Conservation (phyloP, 2,888 invertebrate genomes). For the Lycophotia porphyrea region DNA sequence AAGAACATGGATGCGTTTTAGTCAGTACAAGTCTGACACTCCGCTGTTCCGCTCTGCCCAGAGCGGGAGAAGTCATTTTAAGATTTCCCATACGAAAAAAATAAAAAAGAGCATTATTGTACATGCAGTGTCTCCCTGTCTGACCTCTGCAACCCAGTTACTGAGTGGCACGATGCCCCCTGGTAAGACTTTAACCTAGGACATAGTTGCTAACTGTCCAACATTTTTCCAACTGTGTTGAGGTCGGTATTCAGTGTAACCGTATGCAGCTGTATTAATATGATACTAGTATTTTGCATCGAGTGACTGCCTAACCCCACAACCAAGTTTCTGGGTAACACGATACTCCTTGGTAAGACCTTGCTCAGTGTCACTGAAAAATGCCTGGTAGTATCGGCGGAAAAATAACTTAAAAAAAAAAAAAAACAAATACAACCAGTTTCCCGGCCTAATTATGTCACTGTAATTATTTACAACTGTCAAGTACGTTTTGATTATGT, state of each 20-base stretch:
- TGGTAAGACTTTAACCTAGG: background rate
- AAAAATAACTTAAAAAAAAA: slow-evolving; percentile 10
- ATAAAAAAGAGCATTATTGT: too few species aligned
- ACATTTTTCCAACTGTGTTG: background rate
- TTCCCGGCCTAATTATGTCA: slow-evolving; percentile 54
- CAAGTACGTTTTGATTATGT: slow-evolving; percentile 54
- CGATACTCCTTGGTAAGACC: background rate
- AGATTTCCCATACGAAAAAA: too few species aligned
- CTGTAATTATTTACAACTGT: slow-evolving; percentile 57
- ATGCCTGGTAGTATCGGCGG: too few species aligned
- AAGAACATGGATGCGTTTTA: too few species aligned
- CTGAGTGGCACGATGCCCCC: background rate
- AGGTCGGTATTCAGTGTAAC: background rate
- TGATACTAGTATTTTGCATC: background rate
- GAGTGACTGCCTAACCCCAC: background rate
- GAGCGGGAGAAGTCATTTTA: too few species aligned
- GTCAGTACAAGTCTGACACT: too few species aligned
- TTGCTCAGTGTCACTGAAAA: background rate
- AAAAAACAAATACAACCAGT: slow-evolving; percentile 28
- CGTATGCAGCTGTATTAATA: background rate
- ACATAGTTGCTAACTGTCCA: background rate
- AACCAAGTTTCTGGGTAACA: background rate
- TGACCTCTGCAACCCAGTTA: background rate
- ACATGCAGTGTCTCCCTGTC: background rate
- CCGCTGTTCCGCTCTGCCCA: too few species aligned